These are phyloP conservation scores for Yponomeuta sedellus DNA, from an alignment of 2,888 invertebrate species.

Conservation along the genomic window DNA sequence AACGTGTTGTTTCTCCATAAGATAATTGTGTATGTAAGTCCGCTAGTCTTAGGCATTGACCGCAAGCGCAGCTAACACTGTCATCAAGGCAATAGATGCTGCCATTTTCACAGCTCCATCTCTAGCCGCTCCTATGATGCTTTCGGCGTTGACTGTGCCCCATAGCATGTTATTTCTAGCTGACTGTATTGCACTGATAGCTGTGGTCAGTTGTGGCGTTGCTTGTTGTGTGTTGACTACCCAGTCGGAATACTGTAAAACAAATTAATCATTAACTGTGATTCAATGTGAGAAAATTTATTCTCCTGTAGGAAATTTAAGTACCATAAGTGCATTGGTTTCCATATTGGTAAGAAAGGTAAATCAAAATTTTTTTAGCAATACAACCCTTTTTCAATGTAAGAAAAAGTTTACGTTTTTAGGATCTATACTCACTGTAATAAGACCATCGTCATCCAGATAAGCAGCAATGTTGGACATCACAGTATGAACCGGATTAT, in stretches of 20 bases:
- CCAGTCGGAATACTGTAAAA: slow-evolving; percentile 55
- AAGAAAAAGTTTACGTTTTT: slow-evolving; percentile 4
- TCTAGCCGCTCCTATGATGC: slow-evolving; percentile 41
- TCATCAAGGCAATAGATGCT: slow-evolving; percentile 32
- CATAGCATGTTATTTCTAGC: slow-evolving; percentile 54
- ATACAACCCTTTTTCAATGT: too few species aligned
- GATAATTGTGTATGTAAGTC: too few species aligned
- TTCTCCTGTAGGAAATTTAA: too few species aligned
- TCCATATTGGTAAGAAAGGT: too few species aligned
- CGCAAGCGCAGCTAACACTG: slow-evolving; percentile 29
- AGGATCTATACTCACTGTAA: slow-evolving; percentile 47
- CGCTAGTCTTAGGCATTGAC: not conserved
- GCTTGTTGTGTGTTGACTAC: slow-evolving; percentile 40
- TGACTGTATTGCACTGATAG: slow-evolving; percentile 43
- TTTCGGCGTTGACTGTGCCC: slow-evolving; percentile 51
- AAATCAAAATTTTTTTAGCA: too few species aligned
- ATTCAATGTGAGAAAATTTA: too few species aligned
- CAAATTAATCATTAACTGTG: not conserved
- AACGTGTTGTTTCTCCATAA: too few species aligned
- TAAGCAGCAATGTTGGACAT: slow-evolving; percentile 59
- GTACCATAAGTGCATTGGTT: too few species aligned
- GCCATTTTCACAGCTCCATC: slow-evolving; percentile 35
- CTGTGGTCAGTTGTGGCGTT: slow-evolving; percentile 39
- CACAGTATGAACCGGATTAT: slow-evolving; percentile 51
- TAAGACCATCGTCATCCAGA: slow-evolving; percentile 45